phyloP scores from a whole-genome alignment of 2,113 vertebrate genomes.

The Lontra canadensis region DNA sequence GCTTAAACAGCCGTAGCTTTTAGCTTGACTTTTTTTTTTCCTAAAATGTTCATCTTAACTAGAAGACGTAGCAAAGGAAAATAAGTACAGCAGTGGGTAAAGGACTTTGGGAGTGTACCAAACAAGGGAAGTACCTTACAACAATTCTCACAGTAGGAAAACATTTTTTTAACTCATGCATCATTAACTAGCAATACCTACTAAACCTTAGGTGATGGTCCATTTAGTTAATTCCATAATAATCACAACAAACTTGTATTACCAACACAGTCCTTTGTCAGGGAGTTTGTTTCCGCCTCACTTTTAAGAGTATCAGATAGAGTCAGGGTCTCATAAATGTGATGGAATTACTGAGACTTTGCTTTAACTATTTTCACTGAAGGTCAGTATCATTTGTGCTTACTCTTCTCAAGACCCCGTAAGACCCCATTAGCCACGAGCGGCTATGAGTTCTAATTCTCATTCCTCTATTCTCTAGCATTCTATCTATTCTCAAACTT shows the following conservation, averaged over 20 bases:
- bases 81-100: background rate
- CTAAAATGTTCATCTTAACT: slow-evolving; percentile 1
- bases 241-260: background rate
- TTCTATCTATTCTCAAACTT: slow-evolving; percentile 14
- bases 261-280: background rate
- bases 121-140: background rate
- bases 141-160: background rate
- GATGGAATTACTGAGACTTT: background rate
- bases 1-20: slow-evolving; percentile 14
- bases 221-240: slow-evolving; percentile 27
- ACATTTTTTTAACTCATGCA: background rate
- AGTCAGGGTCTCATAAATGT: background rate
- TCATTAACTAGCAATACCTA: background rate
- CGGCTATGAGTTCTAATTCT: background rate
- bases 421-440: background rate
- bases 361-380: background rate
- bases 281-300: background rate
- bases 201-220: background rate
- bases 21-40: background rate
- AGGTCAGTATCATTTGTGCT: background rate
- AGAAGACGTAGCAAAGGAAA: slow-evolving; percentile 10
- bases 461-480: background rate
- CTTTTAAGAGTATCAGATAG: background rate
- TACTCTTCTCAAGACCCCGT: background rate
- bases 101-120: background rate